Conservation (phyloP, 2,797 vertebrate species). For the Poeciliopsis turneri region DNA sequence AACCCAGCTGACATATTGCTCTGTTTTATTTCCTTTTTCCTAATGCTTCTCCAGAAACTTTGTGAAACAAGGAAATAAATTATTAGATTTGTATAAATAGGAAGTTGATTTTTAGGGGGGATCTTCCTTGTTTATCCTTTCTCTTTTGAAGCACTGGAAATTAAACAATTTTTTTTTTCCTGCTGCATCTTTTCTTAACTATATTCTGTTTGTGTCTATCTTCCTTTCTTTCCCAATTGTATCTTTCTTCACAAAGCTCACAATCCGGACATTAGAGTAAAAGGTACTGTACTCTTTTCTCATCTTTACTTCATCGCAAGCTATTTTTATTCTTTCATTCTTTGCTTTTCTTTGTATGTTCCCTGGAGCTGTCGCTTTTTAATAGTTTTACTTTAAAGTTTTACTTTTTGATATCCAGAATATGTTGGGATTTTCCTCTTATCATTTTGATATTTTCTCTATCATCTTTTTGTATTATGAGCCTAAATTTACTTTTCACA, state of each 20-base stretch:
- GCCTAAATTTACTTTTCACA: background rate
- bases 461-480: background rate
- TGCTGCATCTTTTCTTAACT: slow-evolving; percentile 28
- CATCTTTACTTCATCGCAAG: slow-evolving; percentile 29
- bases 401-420: background rate
- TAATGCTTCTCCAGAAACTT: background rate
- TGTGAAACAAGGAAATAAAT: background rate
- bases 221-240: slow-evolving; percentile 65
- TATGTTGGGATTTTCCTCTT: background rate
- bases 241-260: slow-evolving; percentile 75
- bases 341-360: slow-evolving; percentile 45
- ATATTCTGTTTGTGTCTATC: slow-evolving; percentile 54
- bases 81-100: background rate
- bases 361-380: slow-evolving; percentile 27
- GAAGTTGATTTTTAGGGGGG: background rate
- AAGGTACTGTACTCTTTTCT: slow-evolving; percentile 92
- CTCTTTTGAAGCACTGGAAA: background rate
- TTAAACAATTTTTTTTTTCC: background rate
- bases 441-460: slow-evolving; percentile 1
- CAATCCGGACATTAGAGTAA: slow-evolving; percentile 98
- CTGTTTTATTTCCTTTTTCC: background rate
- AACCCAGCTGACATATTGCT: background rate
- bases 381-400: background rate
- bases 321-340: slow-evolving; percentile 39
- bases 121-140: background rate